Evolutionary conservation across 2,797 vertebrate species (phyloP).

Genomic region (Pipistrellus pygmaeus): DNA sequence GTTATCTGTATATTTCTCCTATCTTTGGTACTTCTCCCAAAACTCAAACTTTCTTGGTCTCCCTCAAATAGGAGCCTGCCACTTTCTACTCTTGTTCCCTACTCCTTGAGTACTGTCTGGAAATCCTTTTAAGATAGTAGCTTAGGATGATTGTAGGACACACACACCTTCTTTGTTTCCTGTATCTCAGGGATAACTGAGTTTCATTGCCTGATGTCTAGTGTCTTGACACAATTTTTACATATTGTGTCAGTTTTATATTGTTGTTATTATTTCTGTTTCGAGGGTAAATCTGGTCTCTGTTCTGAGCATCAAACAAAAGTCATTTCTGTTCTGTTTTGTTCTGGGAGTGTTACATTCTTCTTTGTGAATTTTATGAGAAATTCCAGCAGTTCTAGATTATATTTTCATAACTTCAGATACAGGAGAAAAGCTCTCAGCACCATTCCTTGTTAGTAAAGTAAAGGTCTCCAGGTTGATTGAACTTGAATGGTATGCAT

Average conservation of each 20-base stretch:
- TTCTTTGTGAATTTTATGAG: not conserved
- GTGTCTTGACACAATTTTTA: slow-evolving; percentile 2
- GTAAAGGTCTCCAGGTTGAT: not conserved
- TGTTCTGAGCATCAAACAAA: not conserved
- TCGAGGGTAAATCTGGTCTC: not conserved
- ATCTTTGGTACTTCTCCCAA: not conserved
- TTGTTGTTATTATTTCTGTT: not conserved
- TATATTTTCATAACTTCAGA: not conserved
- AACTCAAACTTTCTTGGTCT: not conserved
- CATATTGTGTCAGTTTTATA: not conserved
- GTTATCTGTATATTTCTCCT: not conserved
- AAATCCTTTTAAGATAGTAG: not conserved
- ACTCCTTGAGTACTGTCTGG: not conserved
- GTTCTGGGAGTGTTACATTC: not conserved
- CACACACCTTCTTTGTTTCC: not conserved
- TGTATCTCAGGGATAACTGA: not conserved
- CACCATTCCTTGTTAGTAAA: not conserved
- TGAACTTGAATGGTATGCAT: not conserved
- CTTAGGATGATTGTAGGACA: not conserved
- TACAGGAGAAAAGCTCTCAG: not conserved
- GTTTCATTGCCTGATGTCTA: not conserved
- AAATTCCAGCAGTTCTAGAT: not conserved
- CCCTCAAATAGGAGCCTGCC: not conserved
- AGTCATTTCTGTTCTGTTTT: not conserved
- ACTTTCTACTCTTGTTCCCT: not conserved